Conservation (phyloP, 2,797 vertebrate genomes). For the Borostomias antarcticus region DNA sequence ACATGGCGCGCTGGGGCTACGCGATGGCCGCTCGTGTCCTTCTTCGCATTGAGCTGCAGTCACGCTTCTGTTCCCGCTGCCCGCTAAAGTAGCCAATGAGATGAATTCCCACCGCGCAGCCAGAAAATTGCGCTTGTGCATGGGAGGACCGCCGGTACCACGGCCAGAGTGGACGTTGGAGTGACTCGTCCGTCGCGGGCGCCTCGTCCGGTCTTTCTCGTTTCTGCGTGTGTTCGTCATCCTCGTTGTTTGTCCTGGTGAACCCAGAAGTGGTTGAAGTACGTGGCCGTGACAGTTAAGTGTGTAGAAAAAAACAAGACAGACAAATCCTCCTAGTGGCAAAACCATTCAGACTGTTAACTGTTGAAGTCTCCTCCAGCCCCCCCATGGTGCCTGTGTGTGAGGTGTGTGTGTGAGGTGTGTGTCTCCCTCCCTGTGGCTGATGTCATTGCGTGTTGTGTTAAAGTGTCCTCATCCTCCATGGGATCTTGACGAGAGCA, state of each 20-base stretch:
- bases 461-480: conserved; percentile 49
- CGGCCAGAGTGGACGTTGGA: conserved; percentile 57
- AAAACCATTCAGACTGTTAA: conserved; percentile 77
- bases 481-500: conserved; percentile 30
- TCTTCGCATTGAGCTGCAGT: no score
- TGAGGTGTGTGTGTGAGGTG: conserved; percentile 47
- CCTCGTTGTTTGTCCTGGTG: conserved; percentile 54
- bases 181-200: conserved; percentile 65
- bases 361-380: conserved; percentile 7
- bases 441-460: conserved; percentile 58
- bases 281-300: conserved; percentile 64
- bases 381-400: conserved; percentile 14
- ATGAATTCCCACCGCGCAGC: conserved; percentile 48
- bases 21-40: no score
- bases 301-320: conserved; percentile 49
- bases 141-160: conserved; percentile 64
- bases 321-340: conserved; percentile 59
- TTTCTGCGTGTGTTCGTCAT: conserved; percentile 42
- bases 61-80: conserved; percentile 41
- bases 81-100: conserved; percentile 58
- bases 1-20: conserved; percentile 40
- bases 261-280: conserved; percentile 65
- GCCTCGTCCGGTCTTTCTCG: conserved; percentile 41
- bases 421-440: conserved; percentile 53
- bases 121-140: conserved; percentile 62